Percentiles rank a stretch among this genome's conserved stretches.
Conservation (phyloP, 2,113 vertebrate genomes). For the Bufo bufo region DNA sequence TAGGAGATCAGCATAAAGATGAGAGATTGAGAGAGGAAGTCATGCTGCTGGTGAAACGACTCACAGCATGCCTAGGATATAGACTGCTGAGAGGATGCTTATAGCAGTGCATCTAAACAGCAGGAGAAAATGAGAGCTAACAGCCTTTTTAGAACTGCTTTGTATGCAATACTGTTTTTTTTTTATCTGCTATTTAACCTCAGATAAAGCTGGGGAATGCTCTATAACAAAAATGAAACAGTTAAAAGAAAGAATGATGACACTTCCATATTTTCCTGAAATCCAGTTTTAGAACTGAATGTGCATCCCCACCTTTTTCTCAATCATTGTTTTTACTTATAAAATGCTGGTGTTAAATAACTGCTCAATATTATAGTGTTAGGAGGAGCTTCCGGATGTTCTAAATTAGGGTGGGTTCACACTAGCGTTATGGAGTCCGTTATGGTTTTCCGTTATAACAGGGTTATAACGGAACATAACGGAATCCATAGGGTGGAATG, state of each 20-base stretch:
- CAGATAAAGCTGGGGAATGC: background rate
- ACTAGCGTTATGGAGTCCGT: too few relatives aligned
- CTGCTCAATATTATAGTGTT: too few relatives aligned
- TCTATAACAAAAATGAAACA: background rate
- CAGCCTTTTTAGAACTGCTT: slow-evolving; percentile 57
- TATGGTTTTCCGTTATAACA: too few relatives aligned
- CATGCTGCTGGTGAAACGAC: slow-evolving; percentile 64
- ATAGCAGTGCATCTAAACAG: slow-evolving; percentile 59
- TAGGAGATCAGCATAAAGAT: slow-evolving; percentile 57
- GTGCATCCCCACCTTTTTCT: background rate
- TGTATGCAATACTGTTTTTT: slow-evolving; percentile 49
- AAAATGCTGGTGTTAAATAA: background rate
- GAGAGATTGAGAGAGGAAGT: slow-evolving; percentile 55
- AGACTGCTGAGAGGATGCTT: slow-evolving; percentile 62
- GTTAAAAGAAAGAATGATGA: slow-evolving; percentile 1
- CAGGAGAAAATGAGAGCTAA: slow-evolving; percentile 62
- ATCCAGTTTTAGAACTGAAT: background rate
- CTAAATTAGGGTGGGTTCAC: too few relatives aligned
- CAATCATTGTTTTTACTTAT: background rate
- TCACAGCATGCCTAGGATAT: slow-evolving; percentile 62
- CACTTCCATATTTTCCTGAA: background rate
- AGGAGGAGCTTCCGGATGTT: too few relatives aligned
- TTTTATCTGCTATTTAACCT: slow-evolving; percentile 51
- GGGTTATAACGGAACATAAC: too few relatives aligned
- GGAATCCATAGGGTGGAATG: too few relatives aligned